Evolutionary conservation across 2,113 vertebrate species (phyloP).

Genomic region (Dunckerocampus dactyliophorus): DNA sequence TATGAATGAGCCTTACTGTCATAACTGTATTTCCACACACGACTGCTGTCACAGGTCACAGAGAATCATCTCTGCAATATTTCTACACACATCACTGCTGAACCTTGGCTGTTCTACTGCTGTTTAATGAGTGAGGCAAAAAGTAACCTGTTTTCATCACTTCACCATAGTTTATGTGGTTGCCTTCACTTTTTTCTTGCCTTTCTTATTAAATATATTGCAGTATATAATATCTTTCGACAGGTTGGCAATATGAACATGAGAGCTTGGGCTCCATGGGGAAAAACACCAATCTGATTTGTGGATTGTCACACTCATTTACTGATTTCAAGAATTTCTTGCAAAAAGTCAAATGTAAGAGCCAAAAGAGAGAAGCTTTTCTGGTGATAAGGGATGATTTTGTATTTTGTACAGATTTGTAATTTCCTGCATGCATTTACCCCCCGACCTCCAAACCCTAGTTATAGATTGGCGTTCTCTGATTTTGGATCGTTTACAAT

Average conservation of each 20-base stretch:
- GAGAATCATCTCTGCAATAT: constrained; percentile 13
- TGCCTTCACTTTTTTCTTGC: not conserved
- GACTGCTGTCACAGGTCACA: constrained; percentile 22
- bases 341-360: no score
- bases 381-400: no score
- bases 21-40: not conserved
- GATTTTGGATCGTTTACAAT: no score
- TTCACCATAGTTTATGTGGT: not conserved
- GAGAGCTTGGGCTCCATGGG: not conserved
- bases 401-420: no score
- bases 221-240: no score
- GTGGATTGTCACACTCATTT: not conserved
- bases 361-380: no score
- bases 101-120: constrained; percentile 14
- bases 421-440: no score
- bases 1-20: constrained; percentile 8
- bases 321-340: not conserved
- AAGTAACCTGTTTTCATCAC: not conserved
- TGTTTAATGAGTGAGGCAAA: not conserved
- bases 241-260: not conserved
- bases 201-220: not conserved
- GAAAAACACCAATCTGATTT: not conserved
- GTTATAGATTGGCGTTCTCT: no score
- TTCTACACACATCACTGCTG: constrained; percentile 13
- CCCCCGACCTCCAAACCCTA: no score